Evolutionary conservation across 2,797 vertebrate species (phyloP).

Genomic region (Enteromius thamalakanensis): DNA sequence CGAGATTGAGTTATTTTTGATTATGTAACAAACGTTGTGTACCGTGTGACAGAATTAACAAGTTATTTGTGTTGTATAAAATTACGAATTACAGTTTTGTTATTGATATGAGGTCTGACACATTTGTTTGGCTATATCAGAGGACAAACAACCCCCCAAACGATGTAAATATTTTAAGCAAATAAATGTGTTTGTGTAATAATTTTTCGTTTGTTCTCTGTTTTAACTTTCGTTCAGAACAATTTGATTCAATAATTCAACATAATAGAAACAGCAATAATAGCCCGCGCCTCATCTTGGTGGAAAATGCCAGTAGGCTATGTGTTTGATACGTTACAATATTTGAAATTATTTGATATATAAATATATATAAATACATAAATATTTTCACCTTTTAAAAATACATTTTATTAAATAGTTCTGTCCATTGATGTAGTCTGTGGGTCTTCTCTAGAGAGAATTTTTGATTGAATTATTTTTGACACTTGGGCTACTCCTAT

Average conservation of each 20-base stretch:
- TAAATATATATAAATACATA: too few relatives aligned
- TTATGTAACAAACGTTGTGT: conserved; percentile 10
- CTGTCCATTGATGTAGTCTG: background rate
- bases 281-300: background rate
- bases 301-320: background rate
- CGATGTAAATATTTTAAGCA: conserved; percentile 12
- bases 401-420: background rate
- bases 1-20: background rate
- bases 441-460: background rate
- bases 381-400: too few relatives aligned
- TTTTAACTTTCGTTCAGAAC: background rate
- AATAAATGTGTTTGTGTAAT: conserved; percentile 32
- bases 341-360: background rate
- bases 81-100: background rate
- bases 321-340: background rate
- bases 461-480: background rate
- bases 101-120: conserved; percentile 13
- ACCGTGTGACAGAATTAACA: background rate
- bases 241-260: background rate
- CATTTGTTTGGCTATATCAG: background rate
- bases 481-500: background rate
- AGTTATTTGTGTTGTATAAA: conserved; percentile 4
- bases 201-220: background rate
- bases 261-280: background rate
- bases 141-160: background rate